These are phyloP conservation scores for Peromyscus nudipes DNA, from an alignment of 2,797 vertebrate genomes.

Conservation along the genomic window DNA sequence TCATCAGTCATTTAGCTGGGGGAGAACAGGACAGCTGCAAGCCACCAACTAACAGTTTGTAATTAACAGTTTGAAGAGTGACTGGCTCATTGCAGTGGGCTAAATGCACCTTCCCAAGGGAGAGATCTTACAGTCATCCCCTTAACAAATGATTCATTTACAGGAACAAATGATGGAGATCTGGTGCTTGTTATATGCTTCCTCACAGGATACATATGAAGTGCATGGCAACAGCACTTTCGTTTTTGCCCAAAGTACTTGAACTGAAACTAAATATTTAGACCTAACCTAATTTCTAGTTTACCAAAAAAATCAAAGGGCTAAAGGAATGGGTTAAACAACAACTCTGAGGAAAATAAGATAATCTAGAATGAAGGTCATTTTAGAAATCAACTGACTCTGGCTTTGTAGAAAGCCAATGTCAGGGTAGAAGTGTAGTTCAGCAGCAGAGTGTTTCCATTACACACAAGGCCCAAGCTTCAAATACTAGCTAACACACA, in stretches of 20 bases:
- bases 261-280: conserved; percentile 27
- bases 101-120: background rate
- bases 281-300: background rate
- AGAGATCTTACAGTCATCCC: background rate
- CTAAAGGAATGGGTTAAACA: conserved; percentile 3
- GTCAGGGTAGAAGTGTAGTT: background rate
- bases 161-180: conserved; percentile 3
- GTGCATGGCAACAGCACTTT: background rate
- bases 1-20: background rate
- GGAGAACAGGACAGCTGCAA: conserved; percentile 31
- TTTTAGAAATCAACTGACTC: background rate
- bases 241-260: conserved; percentile 38
- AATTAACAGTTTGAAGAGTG: background rate
- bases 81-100: background rate
- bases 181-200: background rate
- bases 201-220: background rate
- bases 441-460: background rate
- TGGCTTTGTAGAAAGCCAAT: background rate
- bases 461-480: background rate
- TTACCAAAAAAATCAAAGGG: conserved; percentile 42
- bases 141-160: conserved; percentile 35
- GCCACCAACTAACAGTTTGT: background rate
- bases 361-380: background rate
- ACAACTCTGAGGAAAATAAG: background rate
- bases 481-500: background rate